Base-by-base conservation (phyloP, 2,113 vertebrate species). In the Oryzias curvinotus region DNA sequence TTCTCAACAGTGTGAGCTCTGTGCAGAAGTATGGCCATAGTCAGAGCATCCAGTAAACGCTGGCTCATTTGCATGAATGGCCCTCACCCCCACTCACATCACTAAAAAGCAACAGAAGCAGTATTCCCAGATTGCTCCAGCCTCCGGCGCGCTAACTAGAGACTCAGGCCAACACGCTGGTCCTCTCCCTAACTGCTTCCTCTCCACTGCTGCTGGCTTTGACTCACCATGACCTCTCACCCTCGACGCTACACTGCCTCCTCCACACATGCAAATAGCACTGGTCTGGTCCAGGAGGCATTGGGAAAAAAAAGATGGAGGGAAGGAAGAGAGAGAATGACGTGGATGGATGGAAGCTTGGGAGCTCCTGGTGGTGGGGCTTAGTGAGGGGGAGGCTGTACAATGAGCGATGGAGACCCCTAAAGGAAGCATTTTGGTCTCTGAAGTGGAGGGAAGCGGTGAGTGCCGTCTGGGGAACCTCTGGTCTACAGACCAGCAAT, bases 231-330 rank as follows among this genome's bases (percentile, higher is more conserved):
- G 89, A 91, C 89, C 90, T 72, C 75, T 85, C 83, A 91, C 89
- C 88, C 59, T 56, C 78, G n/a, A 68, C 55, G 82, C 77, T 78
- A 45, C 83, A 77, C 79, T 45, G 65, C 87, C 91, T 88, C 90
- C 91, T 89, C 90, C 91, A 88, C 90, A 91, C 84, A 85, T 90
- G 85, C 89, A 90, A 90, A 91, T 86, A 83, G 68, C 17, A 49
- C 72, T 41, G 65, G 76, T 86, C 87, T 77, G 78, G 77, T 87
- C 82, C 80, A 73, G 79, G 76, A 90, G 75, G 82, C 84, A 84
- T 87, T 70, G 71, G 72, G 25, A 54, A 66, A 78, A 75, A 76
- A 79, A 68, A 64, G 83, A 80, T 65, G 68, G 80, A 81, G 52
- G 61, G 51, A 66, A 78, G 64, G 63, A 65, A 71, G 65, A 74